These are phyloP conservation scores for Diacarnus erythraeanus DNA, from an alignment of 37 sponge, comb jelly and placozoan genomes.

Conservation along the genomic window DNA sequence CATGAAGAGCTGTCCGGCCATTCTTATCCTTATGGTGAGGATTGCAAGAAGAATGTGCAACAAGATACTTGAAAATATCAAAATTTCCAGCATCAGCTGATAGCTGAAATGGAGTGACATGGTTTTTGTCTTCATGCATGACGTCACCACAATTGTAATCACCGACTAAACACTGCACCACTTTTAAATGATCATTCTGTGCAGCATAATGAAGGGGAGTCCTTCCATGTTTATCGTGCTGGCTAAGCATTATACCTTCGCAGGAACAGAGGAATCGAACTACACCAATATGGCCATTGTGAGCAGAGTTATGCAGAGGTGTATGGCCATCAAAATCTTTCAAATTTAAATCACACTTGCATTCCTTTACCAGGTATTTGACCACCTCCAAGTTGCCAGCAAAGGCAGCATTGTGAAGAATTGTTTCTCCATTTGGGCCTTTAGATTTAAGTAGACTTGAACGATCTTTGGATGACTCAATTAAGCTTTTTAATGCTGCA, in stretches of 20 bases:
- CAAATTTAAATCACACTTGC: slow-evolving; percentile 25
- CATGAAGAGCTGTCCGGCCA: slow-evolving; percentile 60
- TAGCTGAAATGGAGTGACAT: slow-evolving; percentile 45
- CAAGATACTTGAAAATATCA: slow-evolving; percentile 15
- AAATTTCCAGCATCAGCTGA: slow-evolving; percentile 28
- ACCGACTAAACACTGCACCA: slow-evolving; percentile 27
- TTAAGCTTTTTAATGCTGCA: slow-evolving; percentile 20
- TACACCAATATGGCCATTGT: slow-evolving; percentile 38
- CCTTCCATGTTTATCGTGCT: slow-evolving; percentile 14
- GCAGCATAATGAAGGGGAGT: slow-evolving; percentile 56
- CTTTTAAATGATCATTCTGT: slow-evolving; percentile 58
- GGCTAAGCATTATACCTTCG: neutral
- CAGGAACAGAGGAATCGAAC: slow-evolving; percentile 16
- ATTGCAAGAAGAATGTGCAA: neutral
- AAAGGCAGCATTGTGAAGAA: slow-evolving; percentile 51
- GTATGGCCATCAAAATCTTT: slow-evolving; percentile 52
- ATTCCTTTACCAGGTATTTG: slow-evolving; percentile 40
- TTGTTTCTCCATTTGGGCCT: slow-evolving; percentile 39
- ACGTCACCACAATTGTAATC: slow-evolving; percentile 13
- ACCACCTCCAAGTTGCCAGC: slow-evolving; percentile 50
- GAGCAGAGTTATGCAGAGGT: slow-evolving; percentile 70
- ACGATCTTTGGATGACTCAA: neutral
- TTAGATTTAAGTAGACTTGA: neutral
- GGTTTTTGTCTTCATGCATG: slow-evolving; percentile 14
- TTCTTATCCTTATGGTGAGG: slow-evolving; percentile 18